Conservation (phyloP, 1,140 invertebrate genomes). For the Chelonus insularis region DNA sequence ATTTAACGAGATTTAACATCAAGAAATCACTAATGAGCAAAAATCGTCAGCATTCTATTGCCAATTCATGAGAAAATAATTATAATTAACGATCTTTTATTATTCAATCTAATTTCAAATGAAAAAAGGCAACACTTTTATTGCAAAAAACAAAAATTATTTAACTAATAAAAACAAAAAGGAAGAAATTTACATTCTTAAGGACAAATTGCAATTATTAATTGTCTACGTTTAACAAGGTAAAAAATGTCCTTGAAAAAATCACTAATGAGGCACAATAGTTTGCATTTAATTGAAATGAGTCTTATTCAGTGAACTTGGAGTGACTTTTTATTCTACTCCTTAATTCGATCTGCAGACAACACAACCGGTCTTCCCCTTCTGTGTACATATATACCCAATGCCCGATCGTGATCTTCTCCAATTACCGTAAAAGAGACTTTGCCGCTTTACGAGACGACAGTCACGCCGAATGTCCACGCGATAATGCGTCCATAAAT, state of each 20-base stretch:
- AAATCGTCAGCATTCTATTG: no score
- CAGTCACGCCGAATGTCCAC: slow-evolving; percentile 14
- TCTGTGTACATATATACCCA: slow-evolving; percentile 1
- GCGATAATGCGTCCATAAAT: slow-evolving; percentile 11
- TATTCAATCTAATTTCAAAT: no score
- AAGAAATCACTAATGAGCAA: no score
- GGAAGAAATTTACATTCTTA: no score
- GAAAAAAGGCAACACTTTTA: no score
- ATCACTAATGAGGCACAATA: slow-evolving; percentile 11
- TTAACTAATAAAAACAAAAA: no score
- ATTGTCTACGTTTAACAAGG: neutral
- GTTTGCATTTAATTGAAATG: slow-evolving; percentile 20
- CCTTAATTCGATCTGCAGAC: neutral
- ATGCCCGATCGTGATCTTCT: slow-evolving; percentile 13
- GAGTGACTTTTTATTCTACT: neutral
- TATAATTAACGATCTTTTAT: no score
- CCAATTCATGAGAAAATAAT: no score
- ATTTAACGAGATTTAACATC: no score
- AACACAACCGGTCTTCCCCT: neutral
- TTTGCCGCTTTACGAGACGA: slow-evolving; percentile 10
- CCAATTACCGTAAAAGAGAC: slow-evolving; percentile 20
- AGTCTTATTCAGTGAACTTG: neutral
- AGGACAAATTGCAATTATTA: no score
- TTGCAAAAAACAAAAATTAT: no score
- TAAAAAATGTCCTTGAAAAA: neutral